Evolutionary conservation across 2,113 vertebrate genomes (phyloP).

Genomic region (Urocynchramus pylzowi): DNA sequence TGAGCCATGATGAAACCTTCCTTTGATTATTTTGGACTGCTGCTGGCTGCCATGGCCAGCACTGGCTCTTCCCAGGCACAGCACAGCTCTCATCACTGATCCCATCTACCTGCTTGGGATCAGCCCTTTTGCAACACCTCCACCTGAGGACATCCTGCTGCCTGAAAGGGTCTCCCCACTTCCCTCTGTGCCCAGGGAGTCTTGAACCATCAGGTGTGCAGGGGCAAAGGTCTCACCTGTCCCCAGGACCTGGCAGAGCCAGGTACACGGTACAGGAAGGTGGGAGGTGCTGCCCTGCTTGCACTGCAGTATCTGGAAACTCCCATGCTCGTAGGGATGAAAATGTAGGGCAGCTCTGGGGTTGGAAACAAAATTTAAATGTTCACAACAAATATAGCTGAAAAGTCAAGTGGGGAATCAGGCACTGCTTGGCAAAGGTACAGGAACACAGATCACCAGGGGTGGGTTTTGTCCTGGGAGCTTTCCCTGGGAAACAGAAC

Average conservation of each 20-base stretch:
- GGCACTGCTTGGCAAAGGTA: not conserved
- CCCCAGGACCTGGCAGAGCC: not conserved
- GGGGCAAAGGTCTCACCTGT: not conserved
- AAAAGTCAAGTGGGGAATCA: not conserved
- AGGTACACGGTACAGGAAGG: not conserved
- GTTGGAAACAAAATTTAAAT: not conserved
- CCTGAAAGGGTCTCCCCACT: not conserved
- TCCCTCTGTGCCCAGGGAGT: not conserved
- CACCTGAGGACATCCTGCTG: not conserved
- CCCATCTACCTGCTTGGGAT: not conserved
- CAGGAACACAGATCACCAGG: fast-evolving
- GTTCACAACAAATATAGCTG: not conserved
- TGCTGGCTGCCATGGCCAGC: not conserved
- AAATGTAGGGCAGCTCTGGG: constrained; percentile 19
- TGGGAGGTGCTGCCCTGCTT: not conserved
- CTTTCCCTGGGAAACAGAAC: not conserved
- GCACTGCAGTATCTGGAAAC: not conserved
- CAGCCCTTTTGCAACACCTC: not conserved
- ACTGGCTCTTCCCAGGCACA: not conserved
- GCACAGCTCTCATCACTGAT: not conserved
- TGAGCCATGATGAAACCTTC: not conserved
- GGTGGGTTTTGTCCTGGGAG: not conserved
- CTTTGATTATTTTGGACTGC: not conserved
- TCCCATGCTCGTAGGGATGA: not conserved
- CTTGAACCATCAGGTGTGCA: not conserved